Percentiles rank a stretch among this genome's conserved stretches.
phyloP scores from a whole-genome alignment of 2,888 invertebrate genomes.

The Rosalia funebris region DNA sequence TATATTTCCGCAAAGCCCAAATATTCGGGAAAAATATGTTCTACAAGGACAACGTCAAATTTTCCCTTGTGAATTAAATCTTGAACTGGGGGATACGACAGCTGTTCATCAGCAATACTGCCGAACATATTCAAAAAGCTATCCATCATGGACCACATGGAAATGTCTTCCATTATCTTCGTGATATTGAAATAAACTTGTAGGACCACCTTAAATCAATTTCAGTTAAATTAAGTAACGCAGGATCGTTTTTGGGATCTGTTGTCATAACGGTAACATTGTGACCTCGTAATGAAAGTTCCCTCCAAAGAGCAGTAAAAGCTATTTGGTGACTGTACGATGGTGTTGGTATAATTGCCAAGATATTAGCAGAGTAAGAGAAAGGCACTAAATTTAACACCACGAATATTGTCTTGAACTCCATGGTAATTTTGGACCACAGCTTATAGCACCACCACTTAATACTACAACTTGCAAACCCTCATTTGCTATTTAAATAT shows the following conservation, averaged over 20 bases:
- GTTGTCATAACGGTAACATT: conserved; percentile 9
- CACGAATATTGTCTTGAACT: too few species aligned
- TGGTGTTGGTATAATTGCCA: conserved; percentile 1
- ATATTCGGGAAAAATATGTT: conserved; percentile 3
- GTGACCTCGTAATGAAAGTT: conserved; percentile 8
- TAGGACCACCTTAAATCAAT: background rate
- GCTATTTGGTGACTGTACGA: conserved; percentile 17
- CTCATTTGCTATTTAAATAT: background rate
- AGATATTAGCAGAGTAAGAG: conserved; percentile 1
- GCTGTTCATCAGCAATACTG: background rate
- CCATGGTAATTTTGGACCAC: background rate
- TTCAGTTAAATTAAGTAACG: conserved; percentile 7
- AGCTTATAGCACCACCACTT: background rate
- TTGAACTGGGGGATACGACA: background rate
- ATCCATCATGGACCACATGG: conserved; percentile 3
- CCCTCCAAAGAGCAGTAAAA: conserved; percentile 5
- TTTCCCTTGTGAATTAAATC: background rate
- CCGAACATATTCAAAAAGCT: too few species aligned
- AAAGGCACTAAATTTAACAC: background rate
- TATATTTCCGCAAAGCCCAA: conserved; percentile 11
- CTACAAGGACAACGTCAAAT: conserved; percentile 10
- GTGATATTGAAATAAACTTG: background rate
- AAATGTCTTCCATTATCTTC: background rate
- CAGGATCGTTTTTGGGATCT: conserved; percentile 2
- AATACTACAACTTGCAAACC: background rate